These are phyloP conservation scores for Misgurnus anguillicaudatus DNA, from an alignment of 2,113 vertebrate species.

Conservation along the genomic window DNA sequence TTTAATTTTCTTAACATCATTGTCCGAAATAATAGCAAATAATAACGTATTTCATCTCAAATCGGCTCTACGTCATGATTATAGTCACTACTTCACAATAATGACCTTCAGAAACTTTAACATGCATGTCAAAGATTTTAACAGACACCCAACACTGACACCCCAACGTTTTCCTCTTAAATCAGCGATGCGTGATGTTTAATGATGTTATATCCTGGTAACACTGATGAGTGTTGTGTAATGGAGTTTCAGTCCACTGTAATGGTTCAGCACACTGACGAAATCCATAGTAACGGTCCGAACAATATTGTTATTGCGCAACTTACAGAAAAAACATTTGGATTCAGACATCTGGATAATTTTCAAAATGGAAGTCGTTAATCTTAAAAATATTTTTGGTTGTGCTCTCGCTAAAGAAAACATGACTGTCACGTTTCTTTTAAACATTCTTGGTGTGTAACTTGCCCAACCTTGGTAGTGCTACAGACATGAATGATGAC, in stretches of 20 bases:
- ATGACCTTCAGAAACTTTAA: too few species aligned
- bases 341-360: background rate
- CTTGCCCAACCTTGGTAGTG: too few species aligned
- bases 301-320: slow-evolving; percentile 1
- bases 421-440: too few species aligned
- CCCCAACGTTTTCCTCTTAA: background rate
- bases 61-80: too few species aligned
- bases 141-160: background rate
- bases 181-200: background rate
- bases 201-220: background rate
- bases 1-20: too few species aligned
- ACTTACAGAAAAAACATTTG: background rate
- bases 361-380: background rate
- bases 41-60: too few species aligned
- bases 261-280: background rate
- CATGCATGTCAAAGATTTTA: background rate
- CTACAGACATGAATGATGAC: too few species aligned
- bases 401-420: background rate
- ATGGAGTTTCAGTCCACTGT: background rate
- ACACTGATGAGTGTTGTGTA: background rate
- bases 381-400: background rate
- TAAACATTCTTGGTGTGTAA: too few species aligned
- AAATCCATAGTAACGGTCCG: slow-evolving; percentile 10
- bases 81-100: too few species aligned
- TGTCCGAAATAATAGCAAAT: too few species aligned